Evolutionary conservation across 2,797 vertebrate species (phyloP).

Genomic region (Anabacerthia variegaticeps): DNA sequence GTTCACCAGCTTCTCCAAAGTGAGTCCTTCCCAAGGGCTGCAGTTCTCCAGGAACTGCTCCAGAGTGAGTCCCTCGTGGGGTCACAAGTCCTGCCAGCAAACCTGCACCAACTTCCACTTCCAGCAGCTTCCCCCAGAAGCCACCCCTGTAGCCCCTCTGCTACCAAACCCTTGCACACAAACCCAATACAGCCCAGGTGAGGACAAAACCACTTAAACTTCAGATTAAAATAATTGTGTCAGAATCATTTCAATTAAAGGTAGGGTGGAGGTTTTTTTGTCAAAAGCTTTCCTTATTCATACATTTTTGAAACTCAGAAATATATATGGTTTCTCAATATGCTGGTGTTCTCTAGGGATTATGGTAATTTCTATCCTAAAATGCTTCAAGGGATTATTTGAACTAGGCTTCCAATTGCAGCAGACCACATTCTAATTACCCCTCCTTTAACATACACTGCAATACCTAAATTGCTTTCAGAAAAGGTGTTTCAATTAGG

Average conservation of each 20-base stretch:
- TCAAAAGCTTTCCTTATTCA: background rate
- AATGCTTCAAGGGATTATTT: constrained; percentile 35
- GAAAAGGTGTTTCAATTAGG: constrained; percentile 53
- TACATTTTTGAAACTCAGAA: background rate
- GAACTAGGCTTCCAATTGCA: constrained; percentile 9
- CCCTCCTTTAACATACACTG: constrained; percentile 4
- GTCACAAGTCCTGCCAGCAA: background rate
- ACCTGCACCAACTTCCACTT: background rate
- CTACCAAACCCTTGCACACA: background rate
- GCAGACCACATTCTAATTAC: constrained; percentile 46
- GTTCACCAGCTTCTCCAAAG: background rate
- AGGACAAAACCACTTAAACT: background rate
- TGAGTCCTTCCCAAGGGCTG: background rate
- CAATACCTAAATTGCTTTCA: constrained; percentile 41
- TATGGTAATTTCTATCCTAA: background rate
- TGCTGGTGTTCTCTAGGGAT: background rate
- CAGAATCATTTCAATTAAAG: background rate
- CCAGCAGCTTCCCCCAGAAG: background rate
- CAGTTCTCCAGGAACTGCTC: background rate
- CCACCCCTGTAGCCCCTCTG: no score
- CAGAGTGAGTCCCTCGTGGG: background rate
- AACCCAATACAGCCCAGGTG: background rate
- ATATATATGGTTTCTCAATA: background rate
- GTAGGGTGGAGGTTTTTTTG: background rate
- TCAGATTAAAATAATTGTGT: background rate